Conservation (phyloP, 1,140 invertebrate genomes). For the Doryteuthis pealeii region DNA sequence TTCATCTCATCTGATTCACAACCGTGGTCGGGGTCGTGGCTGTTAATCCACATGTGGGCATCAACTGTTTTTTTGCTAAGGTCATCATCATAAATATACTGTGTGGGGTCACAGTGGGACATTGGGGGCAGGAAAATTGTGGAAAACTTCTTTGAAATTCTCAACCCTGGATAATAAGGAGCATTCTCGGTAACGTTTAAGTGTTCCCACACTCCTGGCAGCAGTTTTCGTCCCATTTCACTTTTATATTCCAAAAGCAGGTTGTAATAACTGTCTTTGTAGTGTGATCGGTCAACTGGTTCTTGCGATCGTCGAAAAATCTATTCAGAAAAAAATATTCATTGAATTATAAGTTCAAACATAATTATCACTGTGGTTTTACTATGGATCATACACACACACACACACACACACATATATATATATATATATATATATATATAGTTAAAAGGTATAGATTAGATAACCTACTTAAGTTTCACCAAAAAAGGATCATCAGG, state of each 20-base stretch:
- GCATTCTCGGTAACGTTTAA: constrained; percentile 57
- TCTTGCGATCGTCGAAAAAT: constrained; percentile 59
- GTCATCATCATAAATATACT: constrained; percentile 61
- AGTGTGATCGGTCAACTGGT: constrained; percentile 46
- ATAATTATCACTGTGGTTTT: neutral
- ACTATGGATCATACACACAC: neutral
- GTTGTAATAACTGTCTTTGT: constrained; percentile 58
- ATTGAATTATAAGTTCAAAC: no score
- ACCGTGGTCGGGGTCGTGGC: constrained; percentile 48
- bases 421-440: no score
- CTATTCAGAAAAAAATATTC: constrained; percentile 32
- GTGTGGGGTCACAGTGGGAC: constrained; percentile 60
- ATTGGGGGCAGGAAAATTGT: constrained; percentile 61
- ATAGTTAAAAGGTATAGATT: no score
- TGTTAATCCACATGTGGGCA: constrained; percentile 61
- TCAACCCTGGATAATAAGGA: constrained; percentile 51
- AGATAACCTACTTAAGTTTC: no score
- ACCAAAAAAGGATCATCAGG: no score
- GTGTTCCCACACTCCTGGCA: constrained; percentile 52
- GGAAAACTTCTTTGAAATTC: constrained; percentile 53
- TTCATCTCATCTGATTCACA: constrained; percentile 38
- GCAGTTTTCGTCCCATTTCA: constrained; percentile 33
- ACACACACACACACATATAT: neutral
- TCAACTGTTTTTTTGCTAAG: constrained; percentile 58
- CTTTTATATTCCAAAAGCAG: constrained; percentile 59